phyloP scores from a whole-genome alignment of 2,113 vertebrate genomes.

The Dolichotis patagonum region DNA sequence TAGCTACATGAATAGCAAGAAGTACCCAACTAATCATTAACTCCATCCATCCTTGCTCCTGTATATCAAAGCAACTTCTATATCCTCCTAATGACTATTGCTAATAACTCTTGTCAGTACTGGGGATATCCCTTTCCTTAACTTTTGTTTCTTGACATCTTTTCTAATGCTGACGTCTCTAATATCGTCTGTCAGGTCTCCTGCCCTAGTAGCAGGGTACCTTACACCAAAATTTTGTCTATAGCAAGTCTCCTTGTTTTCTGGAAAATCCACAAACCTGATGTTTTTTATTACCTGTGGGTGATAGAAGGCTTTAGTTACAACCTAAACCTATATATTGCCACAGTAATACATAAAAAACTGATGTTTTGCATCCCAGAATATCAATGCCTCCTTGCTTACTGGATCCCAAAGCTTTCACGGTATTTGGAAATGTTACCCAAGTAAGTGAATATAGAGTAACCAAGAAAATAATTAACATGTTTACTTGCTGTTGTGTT shows the following conservation, averaged over 20 bases:
- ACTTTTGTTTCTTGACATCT: neutral
- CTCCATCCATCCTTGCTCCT: neutral
- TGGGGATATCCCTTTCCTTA: neutral
- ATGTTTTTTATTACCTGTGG: neutral
- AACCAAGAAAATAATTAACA: neutral
- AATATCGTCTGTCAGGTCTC: neutral
- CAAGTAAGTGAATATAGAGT: neutral
- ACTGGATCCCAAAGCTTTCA: neutral
- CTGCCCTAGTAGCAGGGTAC: too few species aligned
- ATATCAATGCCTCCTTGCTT: neutral
- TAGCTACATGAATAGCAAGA: neutral
- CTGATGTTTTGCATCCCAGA: neutral
- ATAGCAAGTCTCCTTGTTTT: neutral
- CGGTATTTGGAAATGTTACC: neutral
- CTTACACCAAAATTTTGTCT: neutral
- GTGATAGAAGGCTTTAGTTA: neutral
- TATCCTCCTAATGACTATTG: neutral
- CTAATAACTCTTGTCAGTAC: neutral
- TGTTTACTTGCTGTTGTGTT: neutral
- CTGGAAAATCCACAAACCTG: neutral
- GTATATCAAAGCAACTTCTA: neutral
- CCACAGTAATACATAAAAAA: neutral
- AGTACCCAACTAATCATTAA: neutral
- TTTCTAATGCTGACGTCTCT: neutral
- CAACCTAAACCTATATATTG: neutral